Evolutionary conservation across 1,140 invertebrate genomes (phyloP).

Genomic region (Frieseomelitta varia): DNA sequence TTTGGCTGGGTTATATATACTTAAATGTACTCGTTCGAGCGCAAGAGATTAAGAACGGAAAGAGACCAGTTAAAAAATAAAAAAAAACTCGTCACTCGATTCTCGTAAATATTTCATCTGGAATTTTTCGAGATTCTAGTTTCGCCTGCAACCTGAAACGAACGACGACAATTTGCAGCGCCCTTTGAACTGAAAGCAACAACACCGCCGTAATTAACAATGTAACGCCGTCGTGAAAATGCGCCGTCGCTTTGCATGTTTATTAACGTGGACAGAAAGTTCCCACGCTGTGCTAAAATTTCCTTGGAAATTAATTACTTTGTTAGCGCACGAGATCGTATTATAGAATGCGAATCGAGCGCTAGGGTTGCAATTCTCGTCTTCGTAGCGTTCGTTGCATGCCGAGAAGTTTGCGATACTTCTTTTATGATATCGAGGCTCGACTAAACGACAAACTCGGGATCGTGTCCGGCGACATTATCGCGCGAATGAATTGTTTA

Average conservation of each 20-base stretch:
- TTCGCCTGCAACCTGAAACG: background rate
- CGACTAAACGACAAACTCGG: background rate
- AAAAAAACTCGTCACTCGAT: too few species aligned
- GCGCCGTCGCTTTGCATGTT: background rate
- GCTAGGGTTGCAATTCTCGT: background rate
- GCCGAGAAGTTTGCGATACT: background rate
- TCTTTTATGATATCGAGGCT: background rate
- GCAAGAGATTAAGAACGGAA: too few species aligned
- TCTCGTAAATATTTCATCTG: too few species aligned
- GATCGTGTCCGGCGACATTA: background rate
- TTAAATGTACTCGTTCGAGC: too few species aligned
- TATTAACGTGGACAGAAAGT: background rate
- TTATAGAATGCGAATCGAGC: background rate
- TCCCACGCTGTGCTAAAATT: background rate
- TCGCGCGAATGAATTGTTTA: constrained; percentile 32
- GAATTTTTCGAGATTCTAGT: too few species aligned
- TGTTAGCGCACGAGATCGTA: background rate
- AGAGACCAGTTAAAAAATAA: too few species aligned
- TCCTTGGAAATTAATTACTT: background rate
- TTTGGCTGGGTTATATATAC: too few species aligned
- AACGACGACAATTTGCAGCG: background rate
- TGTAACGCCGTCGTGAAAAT: background rate
- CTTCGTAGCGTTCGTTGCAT: background rate
- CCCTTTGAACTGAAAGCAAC: background rate
- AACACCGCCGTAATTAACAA: background rate